Conservation (phyloP, 2,113 vertebrate species). For the Perca schrenkii region DNA sequence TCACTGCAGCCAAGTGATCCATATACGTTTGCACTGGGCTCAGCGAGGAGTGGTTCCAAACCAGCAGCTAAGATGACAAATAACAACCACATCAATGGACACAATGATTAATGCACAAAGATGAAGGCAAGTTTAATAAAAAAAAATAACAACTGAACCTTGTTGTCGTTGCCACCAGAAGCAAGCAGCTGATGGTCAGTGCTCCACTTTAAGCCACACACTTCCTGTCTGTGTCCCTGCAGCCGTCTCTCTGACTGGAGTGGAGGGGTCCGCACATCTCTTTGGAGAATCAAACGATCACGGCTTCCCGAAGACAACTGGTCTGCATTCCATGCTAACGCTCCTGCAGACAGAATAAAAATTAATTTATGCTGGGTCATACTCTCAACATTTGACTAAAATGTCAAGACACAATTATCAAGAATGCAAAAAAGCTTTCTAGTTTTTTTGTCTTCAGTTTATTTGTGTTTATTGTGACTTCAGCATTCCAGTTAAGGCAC, state of each 20-base stretch:
- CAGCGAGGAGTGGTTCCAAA: constrained; percentile 91
- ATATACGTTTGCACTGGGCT: constrained; percentile 94
- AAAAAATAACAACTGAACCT: constrained; percentile 80
- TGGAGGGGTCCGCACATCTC: constrained; percentile 90
- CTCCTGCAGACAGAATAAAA: constrained; percentile 79
- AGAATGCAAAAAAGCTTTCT: not conserved
- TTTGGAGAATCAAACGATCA: constrained; percentile 93
- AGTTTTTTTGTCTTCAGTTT: not conserved
- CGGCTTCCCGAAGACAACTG: constrained; percentile 93
- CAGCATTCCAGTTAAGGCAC: not conserved
- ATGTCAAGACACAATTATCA: not conserved
- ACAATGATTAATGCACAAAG: not conserved
- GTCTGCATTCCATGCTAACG: constrained; percentile 93
- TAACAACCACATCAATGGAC: not conserved
- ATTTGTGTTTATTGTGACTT: not conserved
- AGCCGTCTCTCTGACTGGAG: constrained; percentile 91
- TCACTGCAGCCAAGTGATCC: constrained; percentile 93
- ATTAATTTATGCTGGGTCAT: not conserved
- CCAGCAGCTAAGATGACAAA: constrained; percentile 85
- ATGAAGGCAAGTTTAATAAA: not conserved
- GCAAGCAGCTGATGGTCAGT: constrained; percentile 95
- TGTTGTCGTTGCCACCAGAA: constrained; percentile 95
- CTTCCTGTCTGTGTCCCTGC: constrained; percentile 95
- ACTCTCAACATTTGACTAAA: not conserved
- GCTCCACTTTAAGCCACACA: constrained; percentile 96